A percentile compares a stretch with the other conserved stretches of the same genome.
These are phyloP conservation scores for Scelioninae gen. 2 DNA, from an alignment of 2,888 invertebrate genomes.

Conservation along the genomic window DNA sequence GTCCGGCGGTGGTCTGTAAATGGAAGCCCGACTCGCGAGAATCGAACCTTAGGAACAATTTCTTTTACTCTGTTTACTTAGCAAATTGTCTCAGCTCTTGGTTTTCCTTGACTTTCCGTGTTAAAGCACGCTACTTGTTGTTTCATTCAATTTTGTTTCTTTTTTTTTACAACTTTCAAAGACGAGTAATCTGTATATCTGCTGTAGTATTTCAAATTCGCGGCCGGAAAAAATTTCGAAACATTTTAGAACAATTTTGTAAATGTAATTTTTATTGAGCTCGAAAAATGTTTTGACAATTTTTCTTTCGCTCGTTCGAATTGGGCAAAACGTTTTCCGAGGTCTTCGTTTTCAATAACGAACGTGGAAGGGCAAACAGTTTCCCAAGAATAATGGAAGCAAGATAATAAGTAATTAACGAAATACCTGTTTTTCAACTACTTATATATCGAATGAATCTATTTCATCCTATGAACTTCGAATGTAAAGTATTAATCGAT, in stretches of 20 bases:
- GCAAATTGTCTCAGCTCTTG: conserved; percentile 28
- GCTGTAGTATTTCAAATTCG: conserved; percentile 6
- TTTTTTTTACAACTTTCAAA: no score
- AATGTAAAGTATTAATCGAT: conserved; percentile 41
- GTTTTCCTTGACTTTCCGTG: conserved; percentile 21
- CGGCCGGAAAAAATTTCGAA: neutral
- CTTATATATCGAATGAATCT: conserved; percentile 2
- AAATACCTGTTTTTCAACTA: conserved; percentile 9
- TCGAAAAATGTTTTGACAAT: conserved; percentile 9
- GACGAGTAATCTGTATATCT: conserved; percentile 13
- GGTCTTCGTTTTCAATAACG: conserved; percentile 23
- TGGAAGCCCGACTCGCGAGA: conserved; percentile 14
- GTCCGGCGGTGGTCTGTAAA: conserved; percentile 96
- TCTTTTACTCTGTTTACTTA: conserved; percentile 24
- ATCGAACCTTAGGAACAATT: conserved; percentile 38
- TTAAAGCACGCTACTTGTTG: conserved; percentile 10
- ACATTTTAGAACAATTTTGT: conserved; percentile 18
- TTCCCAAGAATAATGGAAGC: neutral
- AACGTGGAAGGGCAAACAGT: conserved; percentile 6
- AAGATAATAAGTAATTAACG: conserved; percentile 1
- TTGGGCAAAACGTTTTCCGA: conserved; percentile 1
- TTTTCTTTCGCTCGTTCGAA: conserved; percentile 14
- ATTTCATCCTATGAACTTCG: conserved; percentile 25
- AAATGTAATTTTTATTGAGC: conserved; percentile 8
- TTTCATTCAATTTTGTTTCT: no score